Evolutionary conservation across 2,888 invertebrate species (phyloP).

Genomic region (Octodonta nipae): DNA sequence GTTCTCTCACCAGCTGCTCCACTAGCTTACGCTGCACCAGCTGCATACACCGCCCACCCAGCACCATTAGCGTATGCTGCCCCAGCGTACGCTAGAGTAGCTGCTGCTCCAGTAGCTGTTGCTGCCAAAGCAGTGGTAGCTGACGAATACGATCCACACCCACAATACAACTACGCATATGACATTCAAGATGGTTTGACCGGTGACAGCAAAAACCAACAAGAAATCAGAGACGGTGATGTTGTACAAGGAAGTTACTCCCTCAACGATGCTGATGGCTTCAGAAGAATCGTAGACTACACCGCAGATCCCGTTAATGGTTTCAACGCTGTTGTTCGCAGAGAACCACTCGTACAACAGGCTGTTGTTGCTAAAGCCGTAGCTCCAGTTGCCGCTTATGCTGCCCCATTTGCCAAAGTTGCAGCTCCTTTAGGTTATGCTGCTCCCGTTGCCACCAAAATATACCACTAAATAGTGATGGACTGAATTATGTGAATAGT

Average conservation of each 20-base stretch:
- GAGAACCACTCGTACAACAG: conserved; percentile 33
- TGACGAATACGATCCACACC: conserved; percentile 26
- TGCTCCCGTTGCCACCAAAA: conserved; percentile 5
- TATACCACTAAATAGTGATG: not conserved
- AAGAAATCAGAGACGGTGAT: conserved; percentile 51
- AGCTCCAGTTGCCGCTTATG: conserved; percentile 15
- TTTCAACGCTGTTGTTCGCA: conserved; percentile 44
- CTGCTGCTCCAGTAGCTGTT: conserved; percentile 12
- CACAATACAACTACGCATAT: conserved; percentile 44
- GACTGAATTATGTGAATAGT: not conserved
- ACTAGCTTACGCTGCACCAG: too few relatives aligned
- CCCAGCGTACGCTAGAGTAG: conserved; percentile 13
- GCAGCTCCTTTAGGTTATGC: conserved; percentile 16
- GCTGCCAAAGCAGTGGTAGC: conserved; percentile 15
- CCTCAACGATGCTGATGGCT: conserved; percentile 46
- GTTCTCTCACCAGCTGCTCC: too few relatives aligned
- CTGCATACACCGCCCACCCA: too few relatives aligned
- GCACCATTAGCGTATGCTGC: too few relatives aligned
- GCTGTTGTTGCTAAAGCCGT: conserved; percentile 13
- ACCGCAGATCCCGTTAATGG: conserved; percentile 40
- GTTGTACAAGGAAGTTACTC: conserved; percentile 48
- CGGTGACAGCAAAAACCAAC: conserved; percentile 46
- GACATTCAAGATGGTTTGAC: conserved; percentile 44
- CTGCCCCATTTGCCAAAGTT: conserved; percentile 15
- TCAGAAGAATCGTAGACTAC: conserved; percentile 50